Percentiles rank a stretch among this genome's conserved stretches.
These are phyloP conservation scores for Cossypha polioptera DNA, from an alignment of 2,797 vertebrate genomes.

Conservation along the genomic window DNA sequence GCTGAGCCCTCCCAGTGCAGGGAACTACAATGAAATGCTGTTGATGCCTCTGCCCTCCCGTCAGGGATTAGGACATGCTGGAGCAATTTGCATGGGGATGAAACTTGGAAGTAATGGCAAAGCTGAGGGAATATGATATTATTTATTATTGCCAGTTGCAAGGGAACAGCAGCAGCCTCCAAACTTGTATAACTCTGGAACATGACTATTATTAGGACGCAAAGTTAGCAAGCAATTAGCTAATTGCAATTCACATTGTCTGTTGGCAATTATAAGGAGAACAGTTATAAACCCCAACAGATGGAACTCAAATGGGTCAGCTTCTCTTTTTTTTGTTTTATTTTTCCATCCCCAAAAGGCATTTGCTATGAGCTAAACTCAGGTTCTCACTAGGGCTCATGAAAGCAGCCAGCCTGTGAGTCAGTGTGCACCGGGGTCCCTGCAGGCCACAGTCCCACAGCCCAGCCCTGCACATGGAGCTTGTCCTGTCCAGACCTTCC, in stretches of 20 bases:
- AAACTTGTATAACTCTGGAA: slow-evolving; percentile 67
- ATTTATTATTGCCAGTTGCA: slow-evolving; percentile 66
- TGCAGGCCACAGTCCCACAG: not conserved
- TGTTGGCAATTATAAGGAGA: slow-evolving; percentile 53
- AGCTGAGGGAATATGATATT: slow-evolving; percentile 44
- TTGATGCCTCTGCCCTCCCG: slow-evolving; percentile 22
- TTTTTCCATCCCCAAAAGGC: not conserved
- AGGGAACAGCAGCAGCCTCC: slow-evolving; percentile 62
- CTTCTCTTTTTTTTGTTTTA: not conserved
- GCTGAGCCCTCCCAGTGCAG: not conserved
- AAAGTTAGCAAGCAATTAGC: slow-evolving; percentile 66
- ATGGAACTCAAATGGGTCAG: slow-evolving; percentile 44
- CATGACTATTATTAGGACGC: slow-evolving; percentile 61
- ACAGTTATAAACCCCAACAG: slow-evolving; percentile 46
- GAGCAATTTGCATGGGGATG: slow-evolving; percentile 53
- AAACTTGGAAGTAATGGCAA: slow-evolving; percentile 48
- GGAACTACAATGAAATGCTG: not conserved
- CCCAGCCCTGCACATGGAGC: not conserved
- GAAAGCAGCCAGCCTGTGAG: not conserved
- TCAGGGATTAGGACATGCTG: slow-evolving; percentile 55
- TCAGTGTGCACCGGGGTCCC: accelerated
- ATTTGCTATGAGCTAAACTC: not conserved
- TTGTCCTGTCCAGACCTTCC: not conserved
- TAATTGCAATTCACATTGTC: slow-evolving; percentile 66
- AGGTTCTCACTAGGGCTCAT: not conserved